Base-by-base conservation (phyloP, 2,888 invertebrate genomes). In the Drosophila neotestacea region DNA sequence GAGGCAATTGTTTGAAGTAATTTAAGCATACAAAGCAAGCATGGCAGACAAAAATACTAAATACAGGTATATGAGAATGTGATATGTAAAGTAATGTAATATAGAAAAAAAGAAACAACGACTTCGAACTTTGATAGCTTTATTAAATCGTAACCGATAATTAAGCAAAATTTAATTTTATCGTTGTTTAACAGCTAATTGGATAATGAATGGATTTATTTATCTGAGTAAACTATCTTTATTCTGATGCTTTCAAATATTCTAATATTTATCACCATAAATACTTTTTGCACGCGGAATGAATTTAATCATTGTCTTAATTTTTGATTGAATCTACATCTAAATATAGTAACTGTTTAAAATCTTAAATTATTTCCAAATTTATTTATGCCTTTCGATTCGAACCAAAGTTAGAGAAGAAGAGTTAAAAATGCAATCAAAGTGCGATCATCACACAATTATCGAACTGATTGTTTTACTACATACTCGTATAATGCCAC, bases 371-470 rank as follows among this genome's bases (percentile, higher is more conserved):
- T 32, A 0, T 6, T 32, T 16, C 22, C 1, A 22, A 22, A 22
- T 22, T 22, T 22, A 3, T 22, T 22, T 22, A 22, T 22, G 22
- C 22, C n/a, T n/a, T n/a, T n/a, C n/a, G n/a, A n/a, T n/a, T n/a
- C n/a, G 6, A 10, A 4, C 22, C 22, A 22, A 22, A 22, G 2
- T 22, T 3, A 11, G 11, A 1, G 6, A 22, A 27, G 13, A 4
- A 0, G 13, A 16, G 10, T 6, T 4, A 39, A 30, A 16, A 32
- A 41, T 16, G 13, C 36, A 56, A 13, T 10, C 9, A n/a, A 44
- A 44, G 36, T 36, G 13, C 13, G 36, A 36, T 44, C 36, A 56
- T 56, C 27, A 34, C 27, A n/a, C 27, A 55, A 55, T 55, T 55
- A 34, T 34, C 9, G 5, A 44, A 11, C 22, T 13, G 34, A 56